These are phyloP conservation scores for Asteroscopus sphinx DNA, from an alignment of 2,888 invertebrate genomes.

Conservation along the genomic window DNA sequence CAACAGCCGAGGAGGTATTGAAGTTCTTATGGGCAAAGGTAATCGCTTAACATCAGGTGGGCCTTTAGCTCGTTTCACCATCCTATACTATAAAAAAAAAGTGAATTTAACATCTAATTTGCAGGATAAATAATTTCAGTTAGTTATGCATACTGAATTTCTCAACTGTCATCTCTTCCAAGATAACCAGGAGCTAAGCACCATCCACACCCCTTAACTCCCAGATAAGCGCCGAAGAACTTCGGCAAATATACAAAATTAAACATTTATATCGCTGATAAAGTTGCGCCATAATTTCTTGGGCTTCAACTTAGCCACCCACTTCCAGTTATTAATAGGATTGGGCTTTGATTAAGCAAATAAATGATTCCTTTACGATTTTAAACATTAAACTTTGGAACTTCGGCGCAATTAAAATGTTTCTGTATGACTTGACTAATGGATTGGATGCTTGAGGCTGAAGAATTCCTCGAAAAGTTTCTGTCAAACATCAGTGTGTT, in stretches of 20 bases:
- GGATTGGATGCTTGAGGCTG: constrained; percentile 38
- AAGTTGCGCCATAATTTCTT: constrained; percentile 75
- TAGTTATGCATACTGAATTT: not conserved
- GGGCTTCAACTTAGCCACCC: constrained; percentile 63
- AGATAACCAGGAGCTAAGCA: constrained; percentile 33
- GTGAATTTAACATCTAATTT: too few relatives aligned
- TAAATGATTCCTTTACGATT: constrained; percentile 75
- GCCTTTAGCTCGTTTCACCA: too few relatives aligned
- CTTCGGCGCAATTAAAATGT: constrained; percentile 63
- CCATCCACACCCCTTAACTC: not conserved
- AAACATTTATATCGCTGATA: constrained; percentile 67
- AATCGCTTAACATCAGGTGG: too few relatives aligned
- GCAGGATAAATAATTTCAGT: too few relatives aligned
- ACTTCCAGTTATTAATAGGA: constrained; percentile 76
- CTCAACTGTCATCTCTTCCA: not conserved
- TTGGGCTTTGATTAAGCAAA: constrained; percentile 79
- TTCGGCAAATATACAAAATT: constrained; percentile 54
- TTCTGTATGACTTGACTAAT: constrained; percentile 66
- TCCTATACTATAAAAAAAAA: too few relatives aligned
- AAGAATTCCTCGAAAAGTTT: constrained; percentile 29
- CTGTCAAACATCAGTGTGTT: constrained; percentile 35
- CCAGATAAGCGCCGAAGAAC: constrained; percentile 43
- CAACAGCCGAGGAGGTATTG: too few relatives aligned
- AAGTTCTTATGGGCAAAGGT: too few relatives aligned
- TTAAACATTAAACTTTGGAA: constrained; percentile 66